Evolutionary conservation across 2,797 vertebrate genomes (phyloP).

Genomic region (Pangasius sanitwongsei): DNA sequence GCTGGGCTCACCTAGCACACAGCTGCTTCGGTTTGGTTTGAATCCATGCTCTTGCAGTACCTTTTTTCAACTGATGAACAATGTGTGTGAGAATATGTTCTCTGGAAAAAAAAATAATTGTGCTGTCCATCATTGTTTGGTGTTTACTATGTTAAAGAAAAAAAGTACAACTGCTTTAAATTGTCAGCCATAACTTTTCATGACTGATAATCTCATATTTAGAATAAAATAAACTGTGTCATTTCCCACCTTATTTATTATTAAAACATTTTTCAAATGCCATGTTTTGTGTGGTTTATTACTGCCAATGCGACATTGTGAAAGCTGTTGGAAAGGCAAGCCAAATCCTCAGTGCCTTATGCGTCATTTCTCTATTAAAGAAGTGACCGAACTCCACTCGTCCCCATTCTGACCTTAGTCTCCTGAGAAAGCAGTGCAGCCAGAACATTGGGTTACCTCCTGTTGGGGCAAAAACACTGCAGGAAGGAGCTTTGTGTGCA

Average conservation of each 20-base stretch:
- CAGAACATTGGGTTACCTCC: background rate
- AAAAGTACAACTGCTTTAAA: conserved; percentile 77
- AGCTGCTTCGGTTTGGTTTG: conserved; percentile 35
- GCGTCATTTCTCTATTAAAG: conserved; percentile 11
- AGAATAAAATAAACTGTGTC: conserved; percentile 74
- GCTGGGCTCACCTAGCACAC: conserved; percentile 28
- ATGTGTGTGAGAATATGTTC: conserved; percentile 52
- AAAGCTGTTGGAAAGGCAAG: background rate
- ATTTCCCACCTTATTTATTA: conserved; percentile 89
- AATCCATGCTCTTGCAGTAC: conserved; percentile 49
- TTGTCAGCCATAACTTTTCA: conserved; percentile 85
- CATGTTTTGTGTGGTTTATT: conserved; percentile 27
- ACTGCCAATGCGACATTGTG: background rate
- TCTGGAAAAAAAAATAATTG: conserved; percentile 70
- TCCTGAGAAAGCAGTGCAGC: conserved; percentile 13
- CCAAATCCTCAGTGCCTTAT: background rate
- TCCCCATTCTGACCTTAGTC: conserved; percentile 30
- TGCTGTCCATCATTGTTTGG: conserved; percentile 68
- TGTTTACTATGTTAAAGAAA: conserved; percentile 79
- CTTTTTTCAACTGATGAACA: conserved; percentile 51
- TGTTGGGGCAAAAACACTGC: conserved; percentile 9
- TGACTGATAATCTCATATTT: conserved; percentile 83
- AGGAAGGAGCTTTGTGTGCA: background rate
- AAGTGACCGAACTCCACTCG: conserved; percentile 11
- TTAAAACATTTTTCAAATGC: conserved; percentile 84